These are phyloP conservation scores for Taurulus bubalis DNA, from an alignment of 2,113 vertebrate species.

Conservation along the genomic window DNA sequence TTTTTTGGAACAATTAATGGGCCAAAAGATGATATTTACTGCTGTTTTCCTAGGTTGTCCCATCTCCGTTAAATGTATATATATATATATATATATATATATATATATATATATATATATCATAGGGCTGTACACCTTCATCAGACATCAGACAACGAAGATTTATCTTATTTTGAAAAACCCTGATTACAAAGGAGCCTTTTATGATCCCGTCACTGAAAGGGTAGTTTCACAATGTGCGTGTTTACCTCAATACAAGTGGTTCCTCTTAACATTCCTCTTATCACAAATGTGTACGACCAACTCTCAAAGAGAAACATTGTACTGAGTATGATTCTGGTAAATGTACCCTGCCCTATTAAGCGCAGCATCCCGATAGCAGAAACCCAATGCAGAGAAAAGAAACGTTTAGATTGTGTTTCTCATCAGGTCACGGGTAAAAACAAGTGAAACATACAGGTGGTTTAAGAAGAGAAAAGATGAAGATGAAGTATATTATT, in stretches of 20 bases:
- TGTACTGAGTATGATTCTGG: background rate
- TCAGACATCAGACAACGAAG: background rate
- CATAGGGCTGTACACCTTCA: background rate
- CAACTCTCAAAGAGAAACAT: background rate
- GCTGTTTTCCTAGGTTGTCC: background rate
- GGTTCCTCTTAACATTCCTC: conserved; percentile 26
- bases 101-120: too few species aligned
- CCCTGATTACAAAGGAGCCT: background rate
- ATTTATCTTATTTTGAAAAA: conserved; percentile 12
- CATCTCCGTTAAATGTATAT: background rate
- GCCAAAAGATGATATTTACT: background rate
- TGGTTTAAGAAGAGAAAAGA: background rate
- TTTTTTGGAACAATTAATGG: background rate
- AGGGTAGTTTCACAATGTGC: background rate
- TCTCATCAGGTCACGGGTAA: background rate
- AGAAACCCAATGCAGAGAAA: background rate
- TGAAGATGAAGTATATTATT: background rate
- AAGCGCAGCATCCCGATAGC: background rate
- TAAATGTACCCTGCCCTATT: background rate
- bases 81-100: too few species aligned
- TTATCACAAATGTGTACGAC: background rate
- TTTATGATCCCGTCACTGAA: background rate
- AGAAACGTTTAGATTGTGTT: background rate
- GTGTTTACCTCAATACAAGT: conserved; percentile 11
- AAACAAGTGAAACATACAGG: background rate